Evolutionary conservation across 2,888 invertebrate species (phyloP), one percentile per base, ranked within the genome.

Genomic region (Drosophila pseudotakahashii): DNA sequence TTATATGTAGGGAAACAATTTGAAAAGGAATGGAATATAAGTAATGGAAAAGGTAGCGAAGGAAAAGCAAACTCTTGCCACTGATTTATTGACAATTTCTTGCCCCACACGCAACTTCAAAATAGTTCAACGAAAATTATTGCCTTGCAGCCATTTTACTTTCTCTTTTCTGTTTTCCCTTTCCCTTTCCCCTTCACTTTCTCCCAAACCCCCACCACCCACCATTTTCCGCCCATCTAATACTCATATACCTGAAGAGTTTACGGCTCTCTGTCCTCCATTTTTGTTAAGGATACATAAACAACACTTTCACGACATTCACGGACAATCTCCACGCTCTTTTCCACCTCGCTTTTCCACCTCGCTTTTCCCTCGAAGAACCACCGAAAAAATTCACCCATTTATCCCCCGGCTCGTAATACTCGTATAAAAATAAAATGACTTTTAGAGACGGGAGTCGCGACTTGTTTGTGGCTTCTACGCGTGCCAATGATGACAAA

Each of bases 381-480:
- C 45, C 59, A 47, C 47, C 14, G 7, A 52, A 37, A 39, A 44
- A 50, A 48, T 48, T 16, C 34, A 39, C 19, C 39, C 51, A 59
- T 32, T 23, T 51, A 59, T 41, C 26, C 51, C 32, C 16, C 7
- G 51, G 39, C 58, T 58, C 39, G 58, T 51, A 52, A 53, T 47
- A 41, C 45, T 32, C 52, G 30, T 48, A 66, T 62, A 62, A 66
- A 66, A 66, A 66, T 66, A 62, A 62, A 67, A 67, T 67, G 54
- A 63, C 63, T 48, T 53, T 62, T 45, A 51, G 51, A 67, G 68
- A 67, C 52, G 48, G 48, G 52, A 52, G 69, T 72, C 69, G 63
- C 72, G 62, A 77, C 85, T 77, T 84, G 77, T 81, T 84, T 81
- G 81, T 81, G 79, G 84, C 77, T 75, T 64, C 48, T 60, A 57